A percentile compares a stretch with the other conserved stretches of the same genome.
Evolutionary conservation across 2,797 vertebrate genomes (phyloP).

Genomic region (Sebastes taczanowskii): DNA sequence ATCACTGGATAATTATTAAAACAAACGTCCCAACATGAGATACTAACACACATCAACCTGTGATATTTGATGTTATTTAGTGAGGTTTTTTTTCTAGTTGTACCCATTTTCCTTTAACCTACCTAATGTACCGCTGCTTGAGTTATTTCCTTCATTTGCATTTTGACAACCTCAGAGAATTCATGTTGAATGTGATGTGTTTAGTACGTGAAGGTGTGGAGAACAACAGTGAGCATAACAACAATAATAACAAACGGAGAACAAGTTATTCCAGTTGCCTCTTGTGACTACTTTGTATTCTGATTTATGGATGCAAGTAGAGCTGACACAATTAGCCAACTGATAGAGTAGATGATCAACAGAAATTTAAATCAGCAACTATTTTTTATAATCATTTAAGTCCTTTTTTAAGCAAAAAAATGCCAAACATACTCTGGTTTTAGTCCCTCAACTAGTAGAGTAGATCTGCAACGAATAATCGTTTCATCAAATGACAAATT

Average conservation of each 20-base stretch:
- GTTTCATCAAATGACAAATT: not conserved
- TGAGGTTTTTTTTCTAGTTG: not conserved
- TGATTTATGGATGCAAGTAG: not conserved
- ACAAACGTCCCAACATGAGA: not conserved
- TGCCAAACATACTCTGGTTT: not conserved
- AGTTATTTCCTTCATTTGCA: not conserved
- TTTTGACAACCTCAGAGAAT: not conserved
- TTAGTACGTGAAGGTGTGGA: not conserved
- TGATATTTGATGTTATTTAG: not conserved
- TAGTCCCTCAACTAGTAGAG: not conserved
- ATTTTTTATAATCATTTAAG: not conserved
- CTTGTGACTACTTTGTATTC: not conserved
- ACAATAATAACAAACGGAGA: not conserved
- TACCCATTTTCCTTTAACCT: not conserved
- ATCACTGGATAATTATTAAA: not conserved
- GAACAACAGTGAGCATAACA: not conserved
- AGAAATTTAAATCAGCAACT: too few relatives aligned
- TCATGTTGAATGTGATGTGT: not conserved
- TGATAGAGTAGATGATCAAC: not conserved
- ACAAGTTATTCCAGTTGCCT: not conserved
- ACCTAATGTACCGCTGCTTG: not conserved
- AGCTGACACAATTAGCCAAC: not conserved
- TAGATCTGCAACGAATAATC: not conserved
- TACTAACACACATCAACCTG: not conserved
- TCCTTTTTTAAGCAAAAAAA: not conserved